Evolutionary conservation across 1,140 invertebrate species (phyloP), one percentile per base, ranked within the genome.

Genomic region (Drosophila ficusphila): DNA sequence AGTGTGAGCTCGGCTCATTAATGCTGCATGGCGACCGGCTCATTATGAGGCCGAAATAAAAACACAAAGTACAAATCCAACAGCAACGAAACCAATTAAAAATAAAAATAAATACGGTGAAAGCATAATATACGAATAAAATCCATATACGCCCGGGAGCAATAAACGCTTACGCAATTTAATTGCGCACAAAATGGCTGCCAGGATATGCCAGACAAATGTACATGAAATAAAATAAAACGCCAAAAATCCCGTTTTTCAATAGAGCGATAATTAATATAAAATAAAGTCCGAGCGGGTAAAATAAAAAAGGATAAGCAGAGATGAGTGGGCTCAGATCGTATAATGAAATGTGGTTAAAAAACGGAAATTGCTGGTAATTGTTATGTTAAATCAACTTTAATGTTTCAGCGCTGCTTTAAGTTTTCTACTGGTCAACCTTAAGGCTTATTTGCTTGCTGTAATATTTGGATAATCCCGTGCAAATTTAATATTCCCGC

Each of bases 81-180:
- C 53, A 36, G 72, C 42, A 77, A 52, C 39, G 42, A 61, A 67
- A 73, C 56, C 58, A 73, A 77, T 74, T 74, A 73, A 73, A 73
- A 73, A 72, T 72, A 72, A 62, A 73, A 68, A 79, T 60, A 54
- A 36, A 47, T 65, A 47, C 41, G 18, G 18, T 54, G 25, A 56
- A 49, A 75, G 65, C 21, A 75, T 60, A 79, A 70, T 53, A 58
- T 41, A 64, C 47, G 76, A 51, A 53, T 58, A 76, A 36, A 52
- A 57, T 54, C 56, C 62, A 83, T 60, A 60, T 39, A 67, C 82
- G 65, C 64, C 70, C 79, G 77, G 82, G 81, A 76, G 82, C 82
- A 75, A 88, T 88, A 88, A 82, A 78, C 78, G 82, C 69, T 81
- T 88, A 88, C 82, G 74, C 82, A 88, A 82, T 88, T 88, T 82